phyloP scores from a whole-genome alignment of 2,797 vertebrate genomes.

The Decapterus maruadsi region DNA sequence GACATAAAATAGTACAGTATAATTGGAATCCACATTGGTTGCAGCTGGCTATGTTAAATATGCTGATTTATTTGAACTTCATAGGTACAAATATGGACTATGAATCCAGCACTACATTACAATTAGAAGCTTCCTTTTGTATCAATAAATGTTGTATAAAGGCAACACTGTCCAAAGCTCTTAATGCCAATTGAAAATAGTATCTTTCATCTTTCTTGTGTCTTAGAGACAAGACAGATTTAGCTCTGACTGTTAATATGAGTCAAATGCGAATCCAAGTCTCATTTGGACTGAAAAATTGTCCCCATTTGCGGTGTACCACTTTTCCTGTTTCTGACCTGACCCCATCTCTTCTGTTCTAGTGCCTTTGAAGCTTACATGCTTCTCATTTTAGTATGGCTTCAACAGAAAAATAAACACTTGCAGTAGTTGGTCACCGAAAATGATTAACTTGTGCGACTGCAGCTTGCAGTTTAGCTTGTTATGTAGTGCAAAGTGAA shows the following conservation, averaged over 20 bases:
- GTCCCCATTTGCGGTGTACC: conserved; percentile 12
- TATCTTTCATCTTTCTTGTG: neutral
- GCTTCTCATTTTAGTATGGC: neutral
- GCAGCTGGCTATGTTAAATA: conserved; percentile 9
- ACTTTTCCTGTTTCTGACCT: conserved; percentile 3
- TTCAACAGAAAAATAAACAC: neutral
- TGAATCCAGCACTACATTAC: neutral
- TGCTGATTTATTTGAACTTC: neutral
- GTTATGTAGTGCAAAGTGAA: no score
- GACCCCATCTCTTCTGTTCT: conserved; percentile 4
- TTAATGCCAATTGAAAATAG: neutral
- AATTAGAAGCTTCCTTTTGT: conserved; percentile 5
- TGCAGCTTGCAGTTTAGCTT: no score
- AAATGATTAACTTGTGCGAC: neutral
- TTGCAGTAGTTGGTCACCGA: neutral
- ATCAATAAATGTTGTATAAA: neutral
- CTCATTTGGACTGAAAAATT: conserved; percentile 13
- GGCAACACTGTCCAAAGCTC: neutral
- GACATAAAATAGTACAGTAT: neutral
- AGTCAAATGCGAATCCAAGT: no score
- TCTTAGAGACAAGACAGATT: no score
- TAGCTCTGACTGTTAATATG: conserved; percentile 14
- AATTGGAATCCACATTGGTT: neutral
- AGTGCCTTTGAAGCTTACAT: neutral
- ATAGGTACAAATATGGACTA: neutral